A percentile compares a stretch with the other conserved stretches of the same genome.
Evolutionary conservation across 2,888 invertebrate genomes (phyloP).

Genomic region (Aplocera efformata): DNA sequence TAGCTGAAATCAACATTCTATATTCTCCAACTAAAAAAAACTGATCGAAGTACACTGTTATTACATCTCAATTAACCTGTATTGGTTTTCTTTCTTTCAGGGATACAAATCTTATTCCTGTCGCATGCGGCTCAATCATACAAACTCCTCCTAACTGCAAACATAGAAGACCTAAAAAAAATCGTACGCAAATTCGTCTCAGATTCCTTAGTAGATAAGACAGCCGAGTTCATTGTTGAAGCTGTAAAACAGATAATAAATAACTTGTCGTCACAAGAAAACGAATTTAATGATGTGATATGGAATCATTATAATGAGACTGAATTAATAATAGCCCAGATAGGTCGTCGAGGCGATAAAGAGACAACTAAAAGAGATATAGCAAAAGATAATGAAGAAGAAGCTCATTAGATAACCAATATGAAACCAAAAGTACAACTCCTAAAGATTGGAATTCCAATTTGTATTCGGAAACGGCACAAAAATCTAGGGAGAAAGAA

Average conservation of each 20-base stretch:
- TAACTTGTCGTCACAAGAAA: conserved; percentile 34
- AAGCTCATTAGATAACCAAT: too few relatives aligned
- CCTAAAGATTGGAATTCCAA: too few relatives aligned
- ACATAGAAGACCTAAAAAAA: conserved; percentile 52
- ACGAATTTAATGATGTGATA: conserved; percentile 15
- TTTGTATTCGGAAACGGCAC: too few relatives aligned
- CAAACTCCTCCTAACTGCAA: conserved; percentile 54
- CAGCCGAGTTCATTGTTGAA: conserved; percentile 38
- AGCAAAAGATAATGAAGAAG: too few relatives aligned
- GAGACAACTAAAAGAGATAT: not conserved
- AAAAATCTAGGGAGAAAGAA: too few relatives aligned
- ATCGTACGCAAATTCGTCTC: conserved; percentile 53
- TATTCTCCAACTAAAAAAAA: too few relatives aligned
- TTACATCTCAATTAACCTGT: too few relatives aligned
- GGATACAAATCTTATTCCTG: conserved; percentile 36
- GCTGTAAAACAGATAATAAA: conserved; percentile 20
- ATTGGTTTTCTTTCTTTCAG: conserved; percentile 47
- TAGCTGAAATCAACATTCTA: too few relatives aligned
- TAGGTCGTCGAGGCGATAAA: conserved; percentile 1
- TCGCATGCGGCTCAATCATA: conserved; percentile 32
- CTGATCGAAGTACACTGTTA: too few relatives aligned
- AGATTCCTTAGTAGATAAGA: conserved; percentile 41
- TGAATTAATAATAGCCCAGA: not conserved
- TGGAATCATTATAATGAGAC: not conserved
- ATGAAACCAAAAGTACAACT: too few relatives aligned